Percentiles rank a stretch among this genome's conserved stretches.
Conservation (phyloP, 1,140 invertebrate genomes). For the Drosophila busckii region DNA sequence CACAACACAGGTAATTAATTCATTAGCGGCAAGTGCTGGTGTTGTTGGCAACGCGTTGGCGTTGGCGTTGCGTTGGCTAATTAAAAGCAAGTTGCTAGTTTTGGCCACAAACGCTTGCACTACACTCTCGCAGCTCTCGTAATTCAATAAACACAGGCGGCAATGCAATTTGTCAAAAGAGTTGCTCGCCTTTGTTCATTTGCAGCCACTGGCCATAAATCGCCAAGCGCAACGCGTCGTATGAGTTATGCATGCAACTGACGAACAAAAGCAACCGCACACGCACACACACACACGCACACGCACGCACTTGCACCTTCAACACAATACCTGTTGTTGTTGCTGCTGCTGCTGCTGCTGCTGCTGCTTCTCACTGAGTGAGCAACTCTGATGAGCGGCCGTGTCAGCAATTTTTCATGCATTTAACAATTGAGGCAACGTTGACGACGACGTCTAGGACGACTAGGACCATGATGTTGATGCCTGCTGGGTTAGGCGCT, state of each 20-base stretch:
- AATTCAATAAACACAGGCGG: conserved; percentile 62
- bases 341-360: neutral
- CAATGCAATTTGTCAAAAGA: conserved; percentile 65
- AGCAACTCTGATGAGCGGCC: conserved; percentile 32
- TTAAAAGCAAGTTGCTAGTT: conserved; percentile 45
- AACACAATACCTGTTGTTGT: conserved; percentile 1
- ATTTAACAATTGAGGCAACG: conserved; percentile 61
- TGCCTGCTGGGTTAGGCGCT: no score
- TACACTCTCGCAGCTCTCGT: conserved; percentile 12
- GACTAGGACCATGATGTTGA: conserved; percentile 2
- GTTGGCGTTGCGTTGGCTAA: conserved; percentile 21
- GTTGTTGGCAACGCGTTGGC: neutral
- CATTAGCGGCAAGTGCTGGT: conserved; percentile 28
- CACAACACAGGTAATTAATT: conserved; percentile 55
- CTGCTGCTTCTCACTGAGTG: neutral
- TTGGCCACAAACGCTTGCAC: conserved; percentile 19
- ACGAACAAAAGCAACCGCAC: no score
- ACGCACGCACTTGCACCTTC: neutral
- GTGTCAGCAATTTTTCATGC: conserved; percentile 68
- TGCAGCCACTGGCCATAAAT: conserved; percentile 67
- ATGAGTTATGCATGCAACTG: conserved; percentile 70
- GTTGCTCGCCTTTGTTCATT: conserved; percentile 55
- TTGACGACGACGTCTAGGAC: no score
- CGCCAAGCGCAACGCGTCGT: conserved; percentile 45
- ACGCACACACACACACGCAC: conserved; percentile 4